Percentiles rank a stretch among this genome's conserved stretches.
Evolutionary conservation across 2,113 vertebrate species (phyloP).

Genomic region (Xenopus tropicalis): DNA sequence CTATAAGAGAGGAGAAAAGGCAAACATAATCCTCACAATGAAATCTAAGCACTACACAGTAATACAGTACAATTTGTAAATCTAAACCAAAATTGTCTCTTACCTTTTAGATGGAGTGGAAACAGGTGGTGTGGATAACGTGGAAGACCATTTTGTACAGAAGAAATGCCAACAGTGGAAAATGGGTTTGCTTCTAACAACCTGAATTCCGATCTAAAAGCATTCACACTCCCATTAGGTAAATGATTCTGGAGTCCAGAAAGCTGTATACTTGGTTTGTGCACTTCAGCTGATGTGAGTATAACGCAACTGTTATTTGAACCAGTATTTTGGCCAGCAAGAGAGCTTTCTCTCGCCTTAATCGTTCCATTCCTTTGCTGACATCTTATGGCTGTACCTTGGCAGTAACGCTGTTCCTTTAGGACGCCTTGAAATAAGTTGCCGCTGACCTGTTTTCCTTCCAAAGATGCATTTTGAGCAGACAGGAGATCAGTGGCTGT

Average conservation of each 20-base stretch:
- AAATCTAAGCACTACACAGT: too few species aligned
- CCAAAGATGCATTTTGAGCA: not conserved
- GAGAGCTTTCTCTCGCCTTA: not conserved
- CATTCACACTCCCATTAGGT: not conserved
- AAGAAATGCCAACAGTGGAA: not conserved
- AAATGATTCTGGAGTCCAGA: not conserved
- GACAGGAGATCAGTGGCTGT: not conserved
- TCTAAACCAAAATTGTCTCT: not conserved
- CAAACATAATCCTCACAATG: too few species aligned
- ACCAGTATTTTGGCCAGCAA: not conserved
- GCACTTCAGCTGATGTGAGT: not conserved
- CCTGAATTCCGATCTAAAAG: not conserved
- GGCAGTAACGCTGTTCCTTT: conserved; percentile 9
- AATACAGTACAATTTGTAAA: too few species aligned
- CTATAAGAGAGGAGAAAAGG: too few species aligned
- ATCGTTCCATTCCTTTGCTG: not conserved
- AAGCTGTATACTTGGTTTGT: not conserved
- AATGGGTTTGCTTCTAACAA: not conserved
- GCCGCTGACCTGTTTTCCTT: not conserved
- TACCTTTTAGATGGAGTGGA: not conserved
- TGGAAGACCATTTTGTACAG: not conserved
- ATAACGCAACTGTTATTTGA: not conserved
- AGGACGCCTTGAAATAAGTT: not conserved
- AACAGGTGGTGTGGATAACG: not conserved
- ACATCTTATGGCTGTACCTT: not conserved